Base-by-base conservation (phyloP, 1,140 invertebrate species). In the Coenobita brevimanus region DNA sequence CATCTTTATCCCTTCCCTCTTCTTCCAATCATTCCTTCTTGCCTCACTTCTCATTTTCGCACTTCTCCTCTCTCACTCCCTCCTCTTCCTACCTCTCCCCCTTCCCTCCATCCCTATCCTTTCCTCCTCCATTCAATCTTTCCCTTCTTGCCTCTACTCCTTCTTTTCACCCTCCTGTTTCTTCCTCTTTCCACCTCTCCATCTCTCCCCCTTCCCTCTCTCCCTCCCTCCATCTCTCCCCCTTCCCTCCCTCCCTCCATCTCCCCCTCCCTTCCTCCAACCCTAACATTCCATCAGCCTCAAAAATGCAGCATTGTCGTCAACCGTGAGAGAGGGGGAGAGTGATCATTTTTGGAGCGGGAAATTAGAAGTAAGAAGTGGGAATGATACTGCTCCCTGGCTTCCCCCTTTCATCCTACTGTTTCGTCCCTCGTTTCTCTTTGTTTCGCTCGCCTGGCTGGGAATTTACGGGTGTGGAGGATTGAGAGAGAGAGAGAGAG, bases 351-450 rank as follows among this genome's bases (percentile, higher is more conserved):
- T 87, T 87, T 87, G 84, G 75, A 33, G 50, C 17, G 17, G 27
- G 75, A 79, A 87, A 87, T 87, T 87, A 87, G 46, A 79, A 87
- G 75, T 69, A 79, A 87, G 84, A 87, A 87, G 62, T 36, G 76
- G 80, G 62, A 82, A 69, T 62, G 80, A 82, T 82, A 82, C 80
- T 82, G 46, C 33, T 57, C 79, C 36, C 15, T n/a, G 24, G 21
- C 21, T 17, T 4, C 27, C 15, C 24, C 54, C 8, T 36, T 41
- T 6, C 17, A 15, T 41, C 54, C 21, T 30, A 30, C 27, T 30
- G 50, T 8, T 80, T 80, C 76, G 76, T 50, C 50, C 46, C 2
- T n/a, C 24, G n/a, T 33, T 43, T 27, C 54, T 64, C 17, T 15
- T 50, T 10, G 24, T 27, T 79, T 33, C 17, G 71, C 76, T 15